Percentiles rank a stretch among this genome's conserved stretches.
Conservation (phyloP, 2,888 invertebrate species). For the Sussaba pulchella region DNA sequence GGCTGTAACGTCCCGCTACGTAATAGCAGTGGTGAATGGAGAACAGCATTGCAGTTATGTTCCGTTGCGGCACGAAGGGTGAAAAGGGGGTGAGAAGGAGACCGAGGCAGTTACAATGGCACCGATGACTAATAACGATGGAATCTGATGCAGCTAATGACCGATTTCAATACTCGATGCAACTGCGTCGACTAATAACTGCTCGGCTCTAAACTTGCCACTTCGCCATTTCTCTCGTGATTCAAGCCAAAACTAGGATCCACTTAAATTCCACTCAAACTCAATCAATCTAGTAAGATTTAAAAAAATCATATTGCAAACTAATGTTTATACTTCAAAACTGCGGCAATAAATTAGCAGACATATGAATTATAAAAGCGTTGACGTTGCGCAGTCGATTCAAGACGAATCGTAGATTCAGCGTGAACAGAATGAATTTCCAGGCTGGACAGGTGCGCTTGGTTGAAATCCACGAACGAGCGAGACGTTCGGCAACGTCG, state of each 20-base stretch:
- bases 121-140: constrained; percentile 82
- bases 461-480: constrained; percentile 50
- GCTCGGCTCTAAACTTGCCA: constrained; percentile 80
- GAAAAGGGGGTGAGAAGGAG: constrained; percentile 64
- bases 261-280: too few species aligned
- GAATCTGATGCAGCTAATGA: constrained; percentile 82
- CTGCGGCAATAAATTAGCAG: too few species aligned
- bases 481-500: constrained; percentile 35
- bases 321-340: too few species aligned
- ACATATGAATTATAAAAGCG: not conserved
- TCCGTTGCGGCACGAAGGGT: constrained; percentile 9
- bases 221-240: constrained; percentile 67
- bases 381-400: not conserved
- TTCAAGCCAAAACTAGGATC: too few species aligned
- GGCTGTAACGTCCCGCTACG: constrained; percentile 59
- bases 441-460: constrained; percentile 36
- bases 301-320: too few species aligned
- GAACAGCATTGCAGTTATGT: constrained; percentile 49
- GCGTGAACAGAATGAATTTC: constrained; percentile 31
- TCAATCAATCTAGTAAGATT: too few species aligned
- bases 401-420: not conserved
- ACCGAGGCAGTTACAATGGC: constrained; percentile 77
- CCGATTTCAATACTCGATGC: constrained; percentile 75
- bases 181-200: constrained; percentile 78
- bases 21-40: constrained; percentile 61